These are phyloP conservation scores for Eristalinus aeneus DNA, from an alignment of 2,888 invertebrate genomes.

Conservation along the genomic window DNA sequence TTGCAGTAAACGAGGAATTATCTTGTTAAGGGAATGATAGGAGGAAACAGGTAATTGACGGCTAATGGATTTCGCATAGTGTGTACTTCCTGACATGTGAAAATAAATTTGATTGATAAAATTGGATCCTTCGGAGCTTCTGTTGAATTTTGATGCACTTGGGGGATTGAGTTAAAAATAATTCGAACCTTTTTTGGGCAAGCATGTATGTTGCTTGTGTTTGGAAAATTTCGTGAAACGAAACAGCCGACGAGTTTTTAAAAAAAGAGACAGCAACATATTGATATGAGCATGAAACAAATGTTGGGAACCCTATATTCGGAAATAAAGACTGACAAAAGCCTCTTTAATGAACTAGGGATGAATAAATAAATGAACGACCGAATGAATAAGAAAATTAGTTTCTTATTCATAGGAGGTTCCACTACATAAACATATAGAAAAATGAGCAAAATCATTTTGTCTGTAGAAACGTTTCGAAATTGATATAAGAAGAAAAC, in stretches of 20 bases:
- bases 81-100: neutral
- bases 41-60: neutral
- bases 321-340: no score
- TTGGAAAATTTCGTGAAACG: no score
- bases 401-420: no score
- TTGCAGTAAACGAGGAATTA: conserved; percentile 8
- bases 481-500: neutral
- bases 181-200: neutral
- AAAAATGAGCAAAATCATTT: neutral
- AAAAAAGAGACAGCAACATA: no score
- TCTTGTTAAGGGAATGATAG: conserved; percentile 13
- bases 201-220: neutral
- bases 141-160: neutral
- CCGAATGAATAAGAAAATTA: no score
- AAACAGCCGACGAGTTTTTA: no score
- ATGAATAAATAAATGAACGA: no score
- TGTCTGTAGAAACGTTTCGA: neutral
- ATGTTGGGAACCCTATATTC: no score
- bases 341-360: no score
- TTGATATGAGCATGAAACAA: no score
- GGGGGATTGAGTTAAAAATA: neutral
- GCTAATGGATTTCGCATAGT: neutral
- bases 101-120: neutral
- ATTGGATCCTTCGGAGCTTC: neutral
- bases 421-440: no score